A percentile compares a stretch with the other conserved stretches of the same genome.
phyloP scores from a whole-genome alignment of 2,888 invertebrate genomes.

The Hoplodrina ambigua region DNA sequence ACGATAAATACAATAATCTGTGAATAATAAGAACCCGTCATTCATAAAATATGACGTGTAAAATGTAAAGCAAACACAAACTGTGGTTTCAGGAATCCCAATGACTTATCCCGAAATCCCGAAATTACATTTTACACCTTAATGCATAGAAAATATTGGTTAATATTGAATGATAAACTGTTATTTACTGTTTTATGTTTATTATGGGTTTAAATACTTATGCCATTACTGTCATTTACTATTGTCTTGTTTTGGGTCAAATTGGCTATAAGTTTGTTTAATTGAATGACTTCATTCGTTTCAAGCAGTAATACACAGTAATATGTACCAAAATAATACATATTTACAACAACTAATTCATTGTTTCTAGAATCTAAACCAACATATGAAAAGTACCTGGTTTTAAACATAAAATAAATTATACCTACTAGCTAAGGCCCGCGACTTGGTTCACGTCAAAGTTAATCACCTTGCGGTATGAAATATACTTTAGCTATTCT shows the following conservation, averaged over 20 bases:
- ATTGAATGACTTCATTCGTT: constrained; percentile 32
- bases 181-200: neutral
- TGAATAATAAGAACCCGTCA: constrained; percentile 33
- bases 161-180: neutral
- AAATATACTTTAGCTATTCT: too few species aligned
- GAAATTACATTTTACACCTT: neutral
- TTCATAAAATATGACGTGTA: constrained; percentile 34
- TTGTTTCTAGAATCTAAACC: too few species aligned
- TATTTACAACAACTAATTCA: too few species aligned
- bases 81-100: constrained; percentile 34
- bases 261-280: constrained; percentile 6
- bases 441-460: too few species aligned
- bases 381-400: too few species aligned
- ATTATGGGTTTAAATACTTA: neutral
- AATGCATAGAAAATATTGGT: neutral
- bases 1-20: constrained; percentile 6
- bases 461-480: too few species aligned
- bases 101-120: constrained; percentile 13
- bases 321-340: too few species aligned
- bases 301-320: neutral
- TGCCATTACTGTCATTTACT: neutral
- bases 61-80: neutral
- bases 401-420: too few species aligned
- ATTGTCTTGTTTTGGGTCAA: constrained; percentile 26
- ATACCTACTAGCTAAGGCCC: too few species aligned